Evolutionary conservation across 2,888 invertebrate species (phyloP), one percentile per base, ranked within the genome.

Genomic region (Tipula unca): DNA sequence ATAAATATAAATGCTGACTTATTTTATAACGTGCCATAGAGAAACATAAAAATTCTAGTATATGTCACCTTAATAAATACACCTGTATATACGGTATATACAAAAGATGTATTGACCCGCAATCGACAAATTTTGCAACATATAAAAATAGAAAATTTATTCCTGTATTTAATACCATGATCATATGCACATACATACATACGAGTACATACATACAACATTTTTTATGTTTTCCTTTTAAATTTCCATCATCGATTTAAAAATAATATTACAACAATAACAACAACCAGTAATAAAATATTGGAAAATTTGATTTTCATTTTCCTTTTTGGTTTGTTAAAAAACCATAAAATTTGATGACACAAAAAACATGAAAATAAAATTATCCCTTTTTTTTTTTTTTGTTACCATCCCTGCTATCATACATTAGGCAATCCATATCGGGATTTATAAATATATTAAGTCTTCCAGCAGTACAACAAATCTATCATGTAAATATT

Each of bases 201-300:
- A 69, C 25, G 3, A 25, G 69, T n/a, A n/a, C n/a, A n/a, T n/a
- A n/a, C n/a, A n/a, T n/a, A n/a, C n/a, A n/a, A n/a, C n/a, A n/a
- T n/a, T n/a, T n/a, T n/a, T n/a, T n/a, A n/a, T n/a, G n/a, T 69
- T 13, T 25, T 69, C 20, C 69, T 69, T 69, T 69, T 69, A 69
- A 69, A 69, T 69, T 69, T 69, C 69, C 69, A 69, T 69, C 69
- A 69, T 69, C 69, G 69, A 69, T 69, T 69, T 69, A 69, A 69
- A 69, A 69, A 25, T 69, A 69, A 54, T 48, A 48, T 10, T 69
- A 69, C 69, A 69, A 69, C 54, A 54, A 54, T 6, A 54, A 54
- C 13, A 54, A 32, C 32, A 54, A 4, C 32, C 2, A 17, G n/a
- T 54, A 25, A 20, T 54, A 54, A 54, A 20, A 69, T 8, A 69